Conservation (phyloP, 2,888 invertebrate genomes). For the Muschampia plurimacula region DNA sequence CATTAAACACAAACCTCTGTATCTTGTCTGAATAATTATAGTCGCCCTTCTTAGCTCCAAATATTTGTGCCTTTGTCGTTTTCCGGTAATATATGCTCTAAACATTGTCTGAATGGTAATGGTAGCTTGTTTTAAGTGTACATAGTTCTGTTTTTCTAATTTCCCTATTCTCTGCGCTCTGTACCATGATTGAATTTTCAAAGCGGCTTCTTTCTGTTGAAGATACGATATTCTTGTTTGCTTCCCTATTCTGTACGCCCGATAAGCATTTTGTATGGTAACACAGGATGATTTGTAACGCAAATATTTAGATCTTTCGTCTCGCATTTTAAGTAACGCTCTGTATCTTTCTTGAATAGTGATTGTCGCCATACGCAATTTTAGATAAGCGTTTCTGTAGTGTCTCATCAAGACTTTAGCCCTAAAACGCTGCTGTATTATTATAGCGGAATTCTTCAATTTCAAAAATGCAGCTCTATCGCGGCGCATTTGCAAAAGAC, state of each 20-base stretch:
- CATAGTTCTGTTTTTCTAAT: constrained; percentile 57
- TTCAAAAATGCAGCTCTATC: constrained; percentile 55
- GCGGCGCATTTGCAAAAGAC: constrained; percentile 62
- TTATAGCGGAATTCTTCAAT: constrained; percentile 57
- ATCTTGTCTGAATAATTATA: constrained; percentile 72
- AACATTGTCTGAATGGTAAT: constrained; percentile 76
- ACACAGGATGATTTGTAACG: constrained; percentile 59
- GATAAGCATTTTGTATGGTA: constrained; percentile 70
- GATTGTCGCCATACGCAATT: constrained; percentile 47
- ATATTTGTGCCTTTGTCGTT: constrained; percentile 65
- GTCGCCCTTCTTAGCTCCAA: constrained; percentile 63
- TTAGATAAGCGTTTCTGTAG: constrained; percentile 47
- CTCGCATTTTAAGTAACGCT: constrained; percentile 66
- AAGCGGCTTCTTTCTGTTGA: constrained; percentile 60
- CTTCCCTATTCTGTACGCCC: constrained; percentile 62
- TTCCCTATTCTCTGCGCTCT: constrained; percentile 59
- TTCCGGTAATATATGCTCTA: constrained; percentile 62
- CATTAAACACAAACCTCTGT: constrained; percentile 63
- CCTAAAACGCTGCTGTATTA: constrained; percentile 62
- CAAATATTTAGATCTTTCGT: constrained; percentile 57
- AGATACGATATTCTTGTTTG: constrained; percentile 58
- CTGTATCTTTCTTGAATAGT: constrained; percentile 72
- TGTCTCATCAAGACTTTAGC: constrained; percentile 55
- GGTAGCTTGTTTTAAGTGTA: constrained; percentile 63
- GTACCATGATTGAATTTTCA: constrained; percentile 79